Base-by-base conservation (phyloP, 2,113 vertebrate genomes). In the Tupaia chinensis region DNA sequence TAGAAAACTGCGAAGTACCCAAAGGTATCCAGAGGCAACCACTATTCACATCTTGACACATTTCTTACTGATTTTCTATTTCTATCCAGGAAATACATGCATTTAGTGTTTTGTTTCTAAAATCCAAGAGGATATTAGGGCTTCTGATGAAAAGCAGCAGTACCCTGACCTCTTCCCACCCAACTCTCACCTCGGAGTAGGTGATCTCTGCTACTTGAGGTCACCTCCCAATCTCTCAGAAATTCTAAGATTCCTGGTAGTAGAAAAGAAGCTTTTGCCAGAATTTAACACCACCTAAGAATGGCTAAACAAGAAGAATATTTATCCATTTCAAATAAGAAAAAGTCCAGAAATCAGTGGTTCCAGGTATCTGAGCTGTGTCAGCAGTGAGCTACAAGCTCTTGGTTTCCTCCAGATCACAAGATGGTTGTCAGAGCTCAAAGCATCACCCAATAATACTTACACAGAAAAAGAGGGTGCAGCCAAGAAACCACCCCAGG, bases 241-340 rank as follows among this genome's bases (percentile, higher is more conserved):
- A 83, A 56, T 53, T 69, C 76, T 90, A 77, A 74, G 72, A 44
- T 34, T 3, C 66, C 56, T 69, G 58, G 73, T 54, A 13, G n/a
- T 60, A 91, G 81, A 74, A 87, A 90, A 72, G 60, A 8, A 32
- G 14, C 23, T 88, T 93, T 95, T 9, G 85, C 23, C 15, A 77
- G 73, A 79, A 89, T 23, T 12, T 23, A 88, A 87, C 15, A 72
- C 83, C 17, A 65, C 34, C 63, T 20, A 17, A 27, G 34, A 87
- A 74, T 34, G 54, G 66, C 60, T 96, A 66, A 63, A 82, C 14
- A 95, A 14, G 29, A 76, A 89, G 66, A 58, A 65, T 17, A n/a
- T 76, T 91, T 93, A 87, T 87, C 95, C 87, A 73, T 89, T 91
- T 89, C 80, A 87, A 87, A 76, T 76, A 73, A 82, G 8, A 32